Percentiles rank a stretch among this genome's conserved stretches.
Conservation (phyloP, 2,888 invertebrate genomes). For the Hirtodrosophila alboralis region DNA sequence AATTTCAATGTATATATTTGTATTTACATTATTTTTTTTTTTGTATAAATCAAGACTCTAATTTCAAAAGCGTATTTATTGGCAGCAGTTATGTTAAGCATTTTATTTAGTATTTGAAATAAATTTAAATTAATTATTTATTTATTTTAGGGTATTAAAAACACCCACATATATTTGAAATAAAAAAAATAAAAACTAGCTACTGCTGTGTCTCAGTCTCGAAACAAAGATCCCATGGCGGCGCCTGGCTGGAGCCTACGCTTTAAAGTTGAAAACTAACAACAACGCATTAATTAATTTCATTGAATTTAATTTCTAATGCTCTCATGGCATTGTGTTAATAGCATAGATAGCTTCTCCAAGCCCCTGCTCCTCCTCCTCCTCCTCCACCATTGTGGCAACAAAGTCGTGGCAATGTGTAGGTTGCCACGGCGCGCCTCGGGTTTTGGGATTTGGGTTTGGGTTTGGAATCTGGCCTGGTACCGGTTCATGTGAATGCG, state of each 20-base stretch:
- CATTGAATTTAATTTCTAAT: conserved; percentile 66
- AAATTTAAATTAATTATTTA: too few relatives aligned
- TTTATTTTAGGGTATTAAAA: too few relatives aligned
- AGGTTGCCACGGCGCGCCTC: conserved; percentile 53
- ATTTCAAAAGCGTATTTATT: too few relatives aligned
- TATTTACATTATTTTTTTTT: too few relatives aligned
- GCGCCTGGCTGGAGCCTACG: conserved; percentile 54
- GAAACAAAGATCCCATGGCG: conserved; percentile 27
- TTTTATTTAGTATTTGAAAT: too few relatives aligned
- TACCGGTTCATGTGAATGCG: conserved; percentile 64
- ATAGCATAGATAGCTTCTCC: conserved; percentile 18
- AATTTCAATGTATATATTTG: too few relatives aligned
- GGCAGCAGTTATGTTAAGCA: too few relatives aligned
- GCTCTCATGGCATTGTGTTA: conserved; percentile 37
- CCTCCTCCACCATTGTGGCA: conserved; percentile 15
- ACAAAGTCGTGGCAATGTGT: conserved; percentile 47
- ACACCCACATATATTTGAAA: conserved; percentile 21
- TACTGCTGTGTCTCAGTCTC: too few relatives aligned
- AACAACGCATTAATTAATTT: conserved; percentile 70
- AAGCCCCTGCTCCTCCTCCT: neutral
- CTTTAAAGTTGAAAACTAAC: conserved; percentile 26
- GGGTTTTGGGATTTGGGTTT: neutral
- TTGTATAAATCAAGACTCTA: too few relatives aligned
- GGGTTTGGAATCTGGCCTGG: conserved; percentile 11
- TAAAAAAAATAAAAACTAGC: conserved; percentile 23